Percentiles rank a stretch among this genome's conserved stretches.
Conservation (phyloP, 2,797 vertebrate species). For the Pipistrellus pygmaeus region DNA sequence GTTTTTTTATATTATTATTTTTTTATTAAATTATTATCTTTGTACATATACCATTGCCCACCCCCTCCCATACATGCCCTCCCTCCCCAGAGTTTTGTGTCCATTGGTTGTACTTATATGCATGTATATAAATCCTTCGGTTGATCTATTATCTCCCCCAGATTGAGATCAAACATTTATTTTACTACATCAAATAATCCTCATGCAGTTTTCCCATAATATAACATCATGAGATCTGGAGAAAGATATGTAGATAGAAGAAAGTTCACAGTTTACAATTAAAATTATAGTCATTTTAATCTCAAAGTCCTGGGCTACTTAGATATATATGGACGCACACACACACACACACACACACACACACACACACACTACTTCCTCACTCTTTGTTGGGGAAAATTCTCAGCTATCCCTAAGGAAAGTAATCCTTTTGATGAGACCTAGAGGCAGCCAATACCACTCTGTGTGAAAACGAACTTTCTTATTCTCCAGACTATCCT, state of each 20-base stretch:
- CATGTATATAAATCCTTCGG: too few species aligned
- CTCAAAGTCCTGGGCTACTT: background rate
- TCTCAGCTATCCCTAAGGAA: constrained; percentile 6
- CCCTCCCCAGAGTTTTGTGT: too few species aligned
- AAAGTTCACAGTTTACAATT: background rate
- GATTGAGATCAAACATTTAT: constrained; percentile 35
- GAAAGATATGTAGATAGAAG: background rate
- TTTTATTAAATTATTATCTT: too few species aligned
- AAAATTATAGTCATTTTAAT: constrained; percentile 49
- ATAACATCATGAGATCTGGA: background rate
- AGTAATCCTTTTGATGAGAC: constrained; percentile 16
- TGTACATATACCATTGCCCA: too few species aligned
- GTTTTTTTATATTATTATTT: too few species aligned
- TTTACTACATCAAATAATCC: constrained; percentile 62
- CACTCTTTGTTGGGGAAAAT: background rate
- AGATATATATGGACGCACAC: background rate
- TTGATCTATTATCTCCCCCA: too few species aligned
- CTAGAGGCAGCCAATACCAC: background rate
- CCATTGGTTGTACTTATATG: too few species aligned
- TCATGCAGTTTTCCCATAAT: background rate
- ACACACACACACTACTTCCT: background rate
- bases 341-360: background rate
- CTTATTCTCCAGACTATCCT: background rate
- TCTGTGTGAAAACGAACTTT: background rate
- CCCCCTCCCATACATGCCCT: too few species aligned